Conservation (phyloP, 1,140 invertebrate species). For the Drosophila tropicalis region DNA sequence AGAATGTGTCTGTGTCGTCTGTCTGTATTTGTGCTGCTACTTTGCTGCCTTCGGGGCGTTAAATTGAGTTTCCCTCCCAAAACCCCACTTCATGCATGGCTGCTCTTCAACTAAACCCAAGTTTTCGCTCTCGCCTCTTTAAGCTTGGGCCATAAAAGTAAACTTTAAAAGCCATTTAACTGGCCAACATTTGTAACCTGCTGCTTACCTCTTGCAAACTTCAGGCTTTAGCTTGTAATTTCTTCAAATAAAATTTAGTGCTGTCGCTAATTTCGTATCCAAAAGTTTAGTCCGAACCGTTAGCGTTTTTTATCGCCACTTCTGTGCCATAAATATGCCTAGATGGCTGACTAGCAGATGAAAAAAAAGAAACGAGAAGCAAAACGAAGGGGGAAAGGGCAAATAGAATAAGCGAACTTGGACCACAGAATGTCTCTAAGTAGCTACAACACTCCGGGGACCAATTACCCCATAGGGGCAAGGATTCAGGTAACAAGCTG, state of each 20-base stretch:
- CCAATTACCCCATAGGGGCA: conserved; percentile 63
- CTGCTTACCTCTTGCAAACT: conserved; percentile 43
- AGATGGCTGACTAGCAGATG: conserved; percentile 38
- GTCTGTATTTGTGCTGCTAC: conserved; percentile 80
- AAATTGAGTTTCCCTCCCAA: conserved; percentile 73
- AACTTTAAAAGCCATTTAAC: conserved; percentile 50
- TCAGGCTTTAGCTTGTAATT: conserved; percentile 42
- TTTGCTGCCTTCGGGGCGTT: conserved; percentile 77
- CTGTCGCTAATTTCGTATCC: conserved; percentile 45
- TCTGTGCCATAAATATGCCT: conserved; percentile 69
- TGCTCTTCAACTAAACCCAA: conserved; percentile 53
- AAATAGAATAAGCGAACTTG: conserved; percentile 18
- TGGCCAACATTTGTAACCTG: conserved; percentile 50
- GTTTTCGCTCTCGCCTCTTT: conserved; percentile 41
- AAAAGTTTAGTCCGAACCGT: conserved; percentile 59
- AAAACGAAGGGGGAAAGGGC: neutral
- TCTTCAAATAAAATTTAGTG: conserved; percentile 57
- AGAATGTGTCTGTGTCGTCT: conserved; percentile 61
- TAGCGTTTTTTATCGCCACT: conserved; percentile 72
- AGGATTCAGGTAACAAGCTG: conserved; percentile 68
- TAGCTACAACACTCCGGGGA: conserved; percentile 75
- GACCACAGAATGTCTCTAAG: conserved; percentile 67
- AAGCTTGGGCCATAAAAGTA: conserved; percentile 38
- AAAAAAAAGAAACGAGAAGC: neutral
- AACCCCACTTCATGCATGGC: conserved; percentile 39